A percentile compares a stretch with the other conserved stretches of the same genome.
Evolutionary conservation across 1,140 invertebrate genomes (phyloP).

Genomic region (Apocrypta bakeri): DNA sequence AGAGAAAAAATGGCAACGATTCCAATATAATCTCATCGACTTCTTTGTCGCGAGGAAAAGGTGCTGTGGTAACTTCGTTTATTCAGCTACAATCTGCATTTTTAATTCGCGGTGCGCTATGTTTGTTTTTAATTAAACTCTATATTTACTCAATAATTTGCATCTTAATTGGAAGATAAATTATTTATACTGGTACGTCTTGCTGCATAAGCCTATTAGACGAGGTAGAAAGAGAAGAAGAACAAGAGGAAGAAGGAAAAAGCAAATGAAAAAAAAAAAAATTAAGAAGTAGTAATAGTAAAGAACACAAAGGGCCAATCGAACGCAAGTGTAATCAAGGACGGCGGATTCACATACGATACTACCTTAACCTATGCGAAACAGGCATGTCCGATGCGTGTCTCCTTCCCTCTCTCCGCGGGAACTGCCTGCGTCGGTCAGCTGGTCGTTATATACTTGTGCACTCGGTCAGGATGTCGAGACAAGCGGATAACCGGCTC

Average conservation of each 20-base stretch:
- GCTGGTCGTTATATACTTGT: not conserved
- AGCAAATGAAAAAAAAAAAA: not conserved
- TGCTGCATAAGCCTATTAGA: too few relatives aligned
- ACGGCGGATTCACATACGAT: not conserved
- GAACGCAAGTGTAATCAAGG: slow-evolving; percentile 22
- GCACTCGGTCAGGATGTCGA: slow-evolving; percentile 40
- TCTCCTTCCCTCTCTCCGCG: not conserved
- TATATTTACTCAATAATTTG: not conserved
- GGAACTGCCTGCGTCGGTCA: not conserved
- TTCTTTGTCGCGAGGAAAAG: not conserved
- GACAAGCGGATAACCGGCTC: slow-evolving; percentile 23
- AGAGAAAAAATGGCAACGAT: slow-evolving; percentile 9
- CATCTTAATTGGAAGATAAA: not conserved
- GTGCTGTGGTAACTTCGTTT: not conserved
- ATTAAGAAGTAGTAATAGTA: not conserved
- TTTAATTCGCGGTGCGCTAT: not conserved
- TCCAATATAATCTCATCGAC: too few relatives aligned
- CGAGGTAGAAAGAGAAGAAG: not conserved
- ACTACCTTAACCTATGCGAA: not conserved
- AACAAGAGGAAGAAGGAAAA: not conserved
- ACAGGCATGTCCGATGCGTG: slow-evolving; percentile 18
- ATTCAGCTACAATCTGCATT: not conserved
- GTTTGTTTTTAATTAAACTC: not conserved
- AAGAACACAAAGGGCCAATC: not conserved
- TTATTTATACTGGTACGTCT: not conserved